phyloP scores from a whole-genome alignment of 2,797 vertebrate genomes.

The Fundulus diaphanus region DNA sequence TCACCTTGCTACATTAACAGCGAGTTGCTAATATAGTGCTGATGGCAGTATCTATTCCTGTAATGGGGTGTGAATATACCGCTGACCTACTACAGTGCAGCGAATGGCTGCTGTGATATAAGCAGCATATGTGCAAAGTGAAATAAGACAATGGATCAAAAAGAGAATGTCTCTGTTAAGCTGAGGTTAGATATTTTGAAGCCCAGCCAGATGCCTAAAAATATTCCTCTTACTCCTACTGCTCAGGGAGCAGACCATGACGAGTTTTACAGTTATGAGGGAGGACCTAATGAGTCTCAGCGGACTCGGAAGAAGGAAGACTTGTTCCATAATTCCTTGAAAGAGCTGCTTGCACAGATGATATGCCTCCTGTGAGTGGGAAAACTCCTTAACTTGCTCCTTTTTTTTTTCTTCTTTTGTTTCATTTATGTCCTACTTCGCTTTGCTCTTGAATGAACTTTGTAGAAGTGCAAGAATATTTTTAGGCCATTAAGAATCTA shows the following conservation, averaged over 20 bases:
- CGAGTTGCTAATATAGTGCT: constrained; percentile 13
- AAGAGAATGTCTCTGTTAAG: constrained; percentile 47
- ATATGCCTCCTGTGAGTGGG: constrained; percentile 33
- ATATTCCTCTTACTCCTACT: constrained; percentile 21
- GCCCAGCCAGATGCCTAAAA: constrained; percentile 41
- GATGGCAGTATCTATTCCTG: constrained; percentile 17
- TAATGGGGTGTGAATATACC: constrained; percentile 34
- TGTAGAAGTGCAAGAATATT: constrained; percentile 19
- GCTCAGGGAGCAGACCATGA: constrained; percentile 55
- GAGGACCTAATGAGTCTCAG: constrained; percentile 66
- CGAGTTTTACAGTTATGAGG: constrained; percentile 52
- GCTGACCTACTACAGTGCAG: constrained; percentile 17
- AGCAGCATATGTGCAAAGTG: constrained; percentile 19
- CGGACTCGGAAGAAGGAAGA: constrained; percentile 39
- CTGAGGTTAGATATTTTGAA: constrained; percentile 40
- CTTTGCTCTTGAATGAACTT: constrained; percentile 28
- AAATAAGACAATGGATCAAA: constrained; percentile 35
- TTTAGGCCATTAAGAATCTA: constrained; percentile 18
- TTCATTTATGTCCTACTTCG: constrained; percentile 6
- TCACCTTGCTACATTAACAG: constrained; percentile 28
- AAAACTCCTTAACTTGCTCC: constrained; percentile 30
- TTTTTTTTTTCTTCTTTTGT: constrained; percentile 26
- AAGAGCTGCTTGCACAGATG: constrained; percentile 44
- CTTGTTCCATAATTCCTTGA: constrained; percentile 36
- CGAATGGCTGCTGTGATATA: constrained; percentile 16